These are phyloP conservation scores for Gibbula magus DNA, from an alignment of 2,888 invertebrate genomes.

Conservation along the genomic window DNA sequence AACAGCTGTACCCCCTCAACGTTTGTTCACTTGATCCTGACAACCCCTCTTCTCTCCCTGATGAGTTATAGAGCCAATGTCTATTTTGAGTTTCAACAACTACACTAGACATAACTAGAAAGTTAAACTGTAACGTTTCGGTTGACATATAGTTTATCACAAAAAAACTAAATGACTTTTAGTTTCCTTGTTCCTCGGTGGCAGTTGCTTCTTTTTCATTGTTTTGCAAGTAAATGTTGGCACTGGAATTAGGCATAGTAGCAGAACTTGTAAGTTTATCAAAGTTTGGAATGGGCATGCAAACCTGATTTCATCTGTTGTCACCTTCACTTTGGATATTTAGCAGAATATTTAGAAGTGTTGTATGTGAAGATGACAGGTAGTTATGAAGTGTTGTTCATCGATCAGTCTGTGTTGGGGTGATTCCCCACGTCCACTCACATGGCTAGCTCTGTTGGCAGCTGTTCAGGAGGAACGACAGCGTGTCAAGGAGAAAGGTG, in stretches of 20 bases:
- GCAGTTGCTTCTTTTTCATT: not conserved
- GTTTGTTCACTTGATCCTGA: too few species aligned
- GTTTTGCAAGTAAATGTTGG: not conserved
- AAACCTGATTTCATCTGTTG: not conserved
- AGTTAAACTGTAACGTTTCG: too few species aligned
- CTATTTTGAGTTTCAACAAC: too few species aligned
- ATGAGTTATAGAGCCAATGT: too few species aligned
- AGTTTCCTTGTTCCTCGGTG: too few species aligned
- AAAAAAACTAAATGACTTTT: too few species aligned
- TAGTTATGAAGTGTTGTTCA: not conserved
- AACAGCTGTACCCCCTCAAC: too few species aligned
- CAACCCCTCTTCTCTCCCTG: too few species aligned
- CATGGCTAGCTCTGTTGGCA: slow-evolving; percentile 40
- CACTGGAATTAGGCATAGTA: too few species aligned
- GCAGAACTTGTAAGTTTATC: too few species aligned
- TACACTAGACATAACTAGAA: too few species aligned
- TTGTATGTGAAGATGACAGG: not conserved
- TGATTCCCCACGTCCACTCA: slow-evolving; percentile 21
- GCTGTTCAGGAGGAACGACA: slow-evolving; percentile 91
- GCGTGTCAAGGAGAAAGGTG: slow-evolving; percentile 84
- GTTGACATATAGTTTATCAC: too few species aligned
- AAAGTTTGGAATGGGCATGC: not conserved
- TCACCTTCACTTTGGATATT: not conserved
- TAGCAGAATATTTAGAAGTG: not conserved
- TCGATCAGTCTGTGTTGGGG: slow-evolving; percentile 6